Base-by-base conservation (phyloP, 2,113 vertebrate species). In the Taurulus bubalis region DNA sequence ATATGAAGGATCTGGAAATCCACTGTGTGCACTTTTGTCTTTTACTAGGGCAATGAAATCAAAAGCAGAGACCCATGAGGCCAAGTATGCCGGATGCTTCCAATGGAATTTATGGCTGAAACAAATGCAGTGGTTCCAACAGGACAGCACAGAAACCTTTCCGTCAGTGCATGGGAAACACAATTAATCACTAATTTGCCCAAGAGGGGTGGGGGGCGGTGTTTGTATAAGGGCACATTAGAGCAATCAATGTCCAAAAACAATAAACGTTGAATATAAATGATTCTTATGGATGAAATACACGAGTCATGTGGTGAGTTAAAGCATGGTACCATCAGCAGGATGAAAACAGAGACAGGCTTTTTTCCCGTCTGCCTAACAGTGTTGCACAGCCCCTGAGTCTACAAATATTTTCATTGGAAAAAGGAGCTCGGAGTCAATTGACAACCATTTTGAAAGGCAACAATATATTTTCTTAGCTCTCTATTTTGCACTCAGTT, bases 1-100 rank as follows among this genome's bases (percentile, higher is more conserved):
- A 78, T 67, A 73, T 22, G 5, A 56, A 58, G 42, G 10, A 51
- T 30, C 51, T 47, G 77, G 47, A 85, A 85, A 88, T 77, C 89
- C 79, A 69, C 8, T 67, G 82, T 81, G 69, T 73, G 73, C 79
- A 79, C 83, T 86, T 75, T 56, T 69, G 82, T 85, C 66, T 85
- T 89, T 90, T 86, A 80, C 55, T 68, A 36, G 55, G 65, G 83
- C 73, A 86, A 87, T 78, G 51, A 84, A 88, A 88, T 90, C 62
- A 89, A 82, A 90, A 82, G 87, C 79, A 80, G 30, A 88, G 85
- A 90, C 82, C 89, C 90, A 79, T 73, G 71, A 85, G 69, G 53
- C 73, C 49, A 77, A 84, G 59, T 80, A 79, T 77, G 82, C 73
- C 63, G 76, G 80, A 77, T 81, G 77, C 36, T 69, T 84, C 73